Conservation (phyloP, 2,888 invertebrate genomes). For the Patella ulyssiponensis region DNA sequence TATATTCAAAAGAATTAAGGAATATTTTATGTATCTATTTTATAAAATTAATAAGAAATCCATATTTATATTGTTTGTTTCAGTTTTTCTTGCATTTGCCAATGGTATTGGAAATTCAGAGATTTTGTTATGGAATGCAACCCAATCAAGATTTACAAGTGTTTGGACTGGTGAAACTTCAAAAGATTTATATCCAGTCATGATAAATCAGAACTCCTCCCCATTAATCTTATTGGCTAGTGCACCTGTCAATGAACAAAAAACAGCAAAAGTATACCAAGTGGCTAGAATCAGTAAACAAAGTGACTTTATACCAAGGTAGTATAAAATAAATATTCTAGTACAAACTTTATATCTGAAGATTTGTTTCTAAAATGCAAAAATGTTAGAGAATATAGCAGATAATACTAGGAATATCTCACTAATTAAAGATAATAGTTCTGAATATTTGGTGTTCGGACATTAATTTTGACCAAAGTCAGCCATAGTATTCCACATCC, state of each 20-base stretch:
- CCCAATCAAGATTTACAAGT: constrained; percentile 47
- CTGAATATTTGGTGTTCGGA: no score
- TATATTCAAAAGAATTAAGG: background rate
- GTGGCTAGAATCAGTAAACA: constrained; percentile 50
- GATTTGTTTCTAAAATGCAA: no score
- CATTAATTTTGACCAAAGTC: no score
- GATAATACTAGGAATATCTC: no score
- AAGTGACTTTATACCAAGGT: constrained; percentile 68
- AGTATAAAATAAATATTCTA: constrained; percentile 1
- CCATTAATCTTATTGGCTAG: constrained; percentile 48
- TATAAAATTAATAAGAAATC: background rate
- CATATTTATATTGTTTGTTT: constrained; percentile 21
- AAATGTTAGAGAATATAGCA: no score
- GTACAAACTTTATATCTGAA: no score
- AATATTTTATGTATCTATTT: no score
- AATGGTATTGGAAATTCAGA: constrained; percentile 57
- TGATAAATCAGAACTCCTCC: constrained; percentile 51
- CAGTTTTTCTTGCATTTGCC: constrained; percentile 61
- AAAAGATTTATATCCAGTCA: constrained; percentile 51
- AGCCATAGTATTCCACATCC: background rate
- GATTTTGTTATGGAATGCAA: constrained; percentile 60
- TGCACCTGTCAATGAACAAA: constrained; percentile 43
- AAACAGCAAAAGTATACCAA: constrained; percentile 50
- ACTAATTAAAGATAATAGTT: no score
- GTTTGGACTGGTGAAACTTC: constrained; percentile 60